Evolutionary conservation across 2,888 invertebrate species (phyloP).

Genomic region (Quadriops clusia): DNA sequence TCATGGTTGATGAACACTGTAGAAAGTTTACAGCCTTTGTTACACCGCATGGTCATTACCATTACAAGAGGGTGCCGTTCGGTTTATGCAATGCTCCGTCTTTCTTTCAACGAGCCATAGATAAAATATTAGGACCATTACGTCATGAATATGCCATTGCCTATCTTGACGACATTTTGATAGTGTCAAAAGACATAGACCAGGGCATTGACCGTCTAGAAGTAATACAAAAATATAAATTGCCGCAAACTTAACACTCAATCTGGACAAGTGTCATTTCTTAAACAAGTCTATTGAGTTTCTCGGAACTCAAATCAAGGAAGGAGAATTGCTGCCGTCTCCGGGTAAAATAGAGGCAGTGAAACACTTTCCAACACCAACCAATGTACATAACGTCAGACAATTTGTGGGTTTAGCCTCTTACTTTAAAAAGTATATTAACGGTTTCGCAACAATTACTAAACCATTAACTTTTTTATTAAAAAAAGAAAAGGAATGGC

Average conservation of each 20-base stretch:
- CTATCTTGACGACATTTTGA: slow-evolving; percentile 22
- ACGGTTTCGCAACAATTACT: slow-evolving; percentile 4
- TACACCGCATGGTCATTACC: slow-evolving; percentile 24
- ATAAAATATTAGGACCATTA: slow-evolving; percentile 17
- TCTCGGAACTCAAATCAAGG: not conserved
- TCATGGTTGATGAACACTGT: slow-evolving; percentile 28
- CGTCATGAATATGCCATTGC: slow-evolving; percentile 14
- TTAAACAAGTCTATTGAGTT: not conserved
- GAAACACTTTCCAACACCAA: slow-evolving; percentile 17
- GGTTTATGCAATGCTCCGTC: slow-evolving; percentile 20
- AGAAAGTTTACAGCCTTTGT: slow-evolving; percentile 11
- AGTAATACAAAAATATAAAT: too few relatives aligned
- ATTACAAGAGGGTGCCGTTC: slow-evolving; percentile 19
- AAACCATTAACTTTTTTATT: slow-evolving; percentile 1
- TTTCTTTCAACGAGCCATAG: slow-evolving; percentile 20
- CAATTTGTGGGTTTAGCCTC: slow-evolving; percentile 23
- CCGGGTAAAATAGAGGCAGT: slow-evolving; percentile 18
- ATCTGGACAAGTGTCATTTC: slow-evolving; percentile 7
- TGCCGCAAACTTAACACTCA: too few relatives aligned
- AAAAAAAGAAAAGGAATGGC: not conserved
- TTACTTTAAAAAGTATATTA: slow-evolving; percentile 21
- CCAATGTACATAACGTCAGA: slow-evolving; percentile 19
- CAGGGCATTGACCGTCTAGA: too few relatives aligned
- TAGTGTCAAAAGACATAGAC: too few relatives aligned
- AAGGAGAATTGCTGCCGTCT: slow-evolving; percentile 14